Evolutionary conservation across 1,140 invertebrate genomes (phyloP), one percentile per base, ranked within the genome.

Genomic region (Cheumatopsyche charites): DNA sequence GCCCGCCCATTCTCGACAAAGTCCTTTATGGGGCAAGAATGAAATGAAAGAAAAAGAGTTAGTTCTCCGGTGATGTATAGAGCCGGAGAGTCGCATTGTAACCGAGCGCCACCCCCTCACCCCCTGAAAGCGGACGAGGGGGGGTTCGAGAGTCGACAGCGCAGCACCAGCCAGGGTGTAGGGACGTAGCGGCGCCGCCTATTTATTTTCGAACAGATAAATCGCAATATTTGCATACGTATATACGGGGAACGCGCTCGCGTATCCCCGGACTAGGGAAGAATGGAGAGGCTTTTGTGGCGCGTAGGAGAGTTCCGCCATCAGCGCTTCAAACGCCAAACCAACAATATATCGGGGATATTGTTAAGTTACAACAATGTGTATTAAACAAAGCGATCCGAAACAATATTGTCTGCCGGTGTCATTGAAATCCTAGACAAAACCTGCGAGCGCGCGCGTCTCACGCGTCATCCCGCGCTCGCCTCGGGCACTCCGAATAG

Each of bases 11-110:
- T 76, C 74, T 76, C 74, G 65, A 76, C 74, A 76, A 76, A 72
- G 75, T 74, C 72, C 75, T 76, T 76, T 76, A 76, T 76, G 73
- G 75, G 70, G 70, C 75, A 74, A 76, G 75, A 76, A 74, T 76
- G 75, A 74, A 76, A 76, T 72, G 75, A 76, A 76, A 76, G 75
- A 76, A 76, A 76, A 76, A 76, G 75, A 76, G 75, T 76, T 76
- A 76, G 75, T 76, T 76, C 73, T 73, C 71, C 69, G 69, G 74
- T 75, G 74, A 75, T 75, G 74, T 75, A 75, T 75, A 75, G 74
- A 75, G 47, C 58, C 72, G 62, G 70, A 70, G 73, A 66, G 58
- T 71, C 71, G 71, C 71, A 70, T 72, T 75, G 71, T 72, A 70
- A 55, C 71, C 36, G 61, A 61, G 26, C 17, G 47, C 29, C 29